Base-by-base conservation (phyloP, 2,113 vertebrate species). In the Lamprotornis superbus region DNA sequence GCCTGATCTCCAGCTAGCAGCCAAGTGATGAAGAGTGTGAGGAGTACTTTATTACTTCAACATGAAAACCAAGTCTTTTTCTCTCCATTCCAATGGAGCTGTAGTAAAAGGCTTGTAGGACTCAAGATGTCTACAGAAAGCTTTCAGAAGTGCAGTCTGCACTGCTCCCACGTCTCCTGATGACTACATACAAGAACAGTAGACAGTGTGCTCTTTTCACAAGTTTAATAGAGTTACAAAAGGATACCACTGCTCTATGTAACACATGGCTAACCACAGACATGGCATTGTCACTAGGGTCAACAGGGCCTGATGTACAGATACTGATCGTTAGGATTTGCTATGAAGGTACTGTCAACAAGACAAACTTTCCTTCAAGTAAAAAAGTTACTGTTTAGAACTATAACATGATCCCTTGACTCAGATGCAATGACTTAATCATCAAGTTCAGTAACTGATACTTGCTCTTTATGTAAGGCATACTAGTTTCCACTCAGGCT, bases 211-310 rank as follows among this genome's bases (percentile, higher is more conserved):
- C 93, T 97, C 69, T 96, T 95, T 94, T 79, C 92, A 95, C 42
- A 83, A 95, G 89, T 97, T 97, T 97, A 97, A 97, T 97, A 93
- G 95, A 89, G 95, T 94, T 97, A 97, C 94, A 97, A 97, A 97
- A 96, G 64, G 85, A 85, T 94, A 90, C 53, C 65, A 82, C 64
- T 89, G 68, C 53, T 95, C 93, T 95, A 91, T 44, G 78, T 73
- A 95, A 95, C 87, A 94, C 87, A 92, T n/a, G 85, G 52, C 80
- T 93, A 95, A 65, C 86, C 74, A 96, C 87, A 80, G 94, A 95
- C 64, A 97, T 73, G n/a, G 87, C 77, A 79, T 30, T 92, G 89
- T 91, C 91, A 91, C 91, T 95, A 89, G 61, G 50, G 94, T 85
- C 77, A 94, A 83, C 16, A 86, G 77, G 65, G 42, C n/a, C 79